A percentile compares a stretch with the other conserved stretches of the same genome.
Evolutionary conservation across 2,113 vertebrate species (phyloP).

Genomic region (Antechinus flavipes): DNA sequence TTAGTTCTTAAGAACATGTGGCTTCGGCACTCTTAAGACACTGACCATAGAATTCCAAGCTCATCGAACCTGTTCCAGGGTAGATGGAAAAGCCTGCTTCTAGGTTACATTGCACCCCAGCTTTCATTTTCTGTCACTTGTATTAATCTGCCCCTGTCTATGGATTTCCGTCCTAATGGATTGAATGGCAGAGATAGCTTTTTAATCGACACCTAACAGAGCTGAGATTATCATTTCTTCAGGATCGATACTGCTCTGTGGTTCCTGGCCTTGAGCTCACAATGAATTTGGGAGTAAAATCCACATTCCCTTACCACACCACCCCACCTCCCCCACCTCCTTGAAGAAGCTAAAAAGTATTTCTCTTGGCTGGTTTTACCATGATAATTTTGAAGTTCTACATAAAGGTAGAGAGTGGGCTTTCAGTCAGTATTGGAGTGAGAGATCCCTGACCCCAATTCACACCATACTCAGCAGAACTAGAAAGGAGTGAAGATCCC

Average conservation of each 20-base stretch:
- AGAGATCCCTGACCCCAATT: background rate
- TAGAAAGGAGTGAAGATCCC: background rate
- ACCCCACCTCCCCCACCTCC: background rate
- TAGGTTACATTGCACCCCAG: background rate
- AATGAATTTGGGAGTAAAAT: background rate
- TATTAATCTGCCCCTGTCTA: background rate
- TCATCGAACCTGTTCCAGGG: background rate
- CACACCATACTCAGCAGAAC: background rate
- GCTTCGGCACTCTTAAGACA: background rate
- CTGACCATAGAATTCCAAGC: background rate
- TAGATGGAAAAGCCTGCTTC: background rate
- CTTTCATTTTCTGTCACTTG: background rate
- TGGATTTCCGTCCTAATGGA: background rate
- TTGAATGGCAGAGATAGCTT: background rate
- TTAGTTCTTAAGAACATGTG: background rate
- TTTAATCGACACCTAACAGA: background rate
- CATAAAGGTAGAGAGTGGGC: too few relatives aligned
- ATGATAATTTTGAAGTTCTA: background rate
- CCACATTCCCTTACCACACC: background rate
- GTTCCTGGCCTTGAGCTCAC: background rate
- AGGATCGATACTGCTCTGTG: background rate
- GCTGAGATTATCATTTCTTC: background rate
- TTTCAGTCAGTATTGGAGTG: constrained; percentile 17
- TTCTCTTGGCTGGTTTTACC: background rate
- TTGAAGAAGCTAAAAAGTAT: background rate